A percentile compares a stretch with the other conserved stretches of the same genome.
Evolutionary conservation across 2,113 vertebrate species (phyloP).

Genomic region (Austrofundulus limnaeus): DNA sequence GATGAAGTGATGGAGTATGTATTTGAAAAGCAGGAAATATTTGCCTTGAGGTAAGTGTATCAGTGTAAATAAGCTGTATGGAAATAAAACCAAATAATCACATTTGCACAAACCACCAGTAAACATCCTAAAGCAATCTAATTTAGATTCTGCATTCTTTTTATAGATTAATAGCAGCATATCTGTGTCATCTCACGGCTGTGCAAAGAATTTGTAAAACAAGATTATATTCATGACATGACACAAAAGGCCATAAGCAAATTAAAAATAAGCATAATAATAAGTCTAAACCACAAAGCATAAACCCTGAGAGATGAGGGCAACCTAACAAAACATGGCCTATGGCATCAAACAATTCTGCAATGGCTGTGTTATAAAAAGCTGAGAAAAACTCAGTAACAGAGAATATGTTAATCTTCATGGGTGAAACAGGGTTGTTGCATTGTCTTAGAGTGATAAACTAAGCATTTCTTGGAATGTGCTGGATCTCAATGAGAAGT

Average conservation of each 20-base stretch:
- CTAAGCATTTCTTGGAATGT: not conserved
- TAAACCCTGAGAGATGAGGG: slow-evolving; percentile 27
- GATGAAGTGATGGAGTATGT: slow-evolving; percentile 16
- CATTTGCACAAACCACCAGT: slow-evolving; percentile 48
- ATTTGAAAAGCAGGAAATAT: slow-evolving; percentile 25
- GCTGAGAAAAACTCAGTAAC: slow-evolving; percentile 17
- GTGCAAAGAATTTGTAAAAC: slow-evolving; percentile 7
- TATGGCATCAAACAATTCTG: not conserved
- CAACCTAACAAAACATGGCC: slow-evolving; percentile 23
- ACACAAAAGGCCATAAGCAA: slow-evolving; percentile 29
- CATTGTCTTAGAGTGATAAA: slow-evolving; percentile 8
- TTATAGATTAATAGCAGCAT: slow-evolving; percentile 46
- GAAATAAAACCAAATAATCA: slow-evolving; percentile 47
- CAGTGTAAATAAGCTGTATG: slow-evolving; percentile 3
- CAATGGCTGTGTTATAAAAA: not conserved
- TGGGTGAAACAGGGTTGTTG: slow-evolving; percentile 10
- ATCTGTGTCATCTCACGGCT: slow-evolving; percentile 47
- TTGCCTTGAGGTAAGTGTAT: slow-evolving; percentile 25
- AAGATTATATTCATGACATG: slow-evolving; percentile 22
- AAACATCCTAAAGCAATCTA: slow-evolving; percentile 28
- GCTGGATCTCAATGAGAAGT: too few relatives aligned
- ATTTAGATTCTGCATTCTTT: slow-evolving; percentile 28
- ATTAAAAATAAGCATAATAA: slow-evolving; percentile 40
- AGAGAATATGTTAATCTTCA: slow-evolving; percentile 9
- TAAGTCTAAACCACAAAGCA: slow-evolving; percentile 37